Evolutionary conservation across 2,888 invertebrate species (phyloP), one percentile per base, ranked within the genome.

Genomic region (Lapara coniferarum): DNA sequence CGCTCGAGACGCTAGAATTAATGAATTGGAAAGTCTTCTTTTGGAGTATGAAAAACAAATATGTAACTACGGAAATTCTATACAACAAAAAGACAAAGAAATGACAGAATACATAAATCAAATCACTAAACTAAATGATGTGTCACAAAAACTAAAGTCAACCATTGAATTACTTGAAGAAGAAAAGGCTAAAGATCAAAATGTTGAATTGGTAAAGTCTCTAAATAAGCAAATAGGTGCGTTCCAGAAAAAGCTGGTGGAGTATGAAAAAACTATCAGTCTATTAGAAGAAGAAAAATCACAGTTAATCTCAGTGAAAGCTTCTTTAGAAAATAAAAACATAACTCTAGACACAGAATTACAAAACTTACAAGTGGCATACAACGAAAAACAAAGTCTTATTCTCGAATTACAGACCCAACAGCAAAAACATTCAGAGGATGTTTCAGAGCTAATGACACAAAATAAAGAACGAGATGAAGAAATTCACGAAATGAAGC

Each of bases 401-500:
- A 86, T 95, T n/a, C 88, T 91, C 72, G 93, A 93, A 63, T 79
- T 95, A 70, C 90, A 93, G 71, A 83, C 85, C 5, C 91, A 94
- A 73, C 87, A 93, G 71, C 90, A 94, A 66, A 91, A 92, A 70
- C 92, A 93, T 70, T 83, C 89, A n/a, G 89, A 93, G 63, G 93
- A 95, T 77, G 85, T 94, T 77, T 81, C 93, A 70, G 81, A 91
- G 77, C 83, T 94, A 71, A 85, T 85, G 78, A 73, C 85, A 10
- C 87, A 95, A 85, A 89, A 94, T 67, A 93, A 95, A 84, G 93
- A 94, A 74, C 89, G 94, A 67, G 93, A 95, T 85, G 91, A 94
- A 85, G 93, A 95, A 90, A 94, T 94, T 72, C 93, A 95, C 75
- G 83, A 92, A 92, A 88, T 89, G 63, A 89, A 95, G 74, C 83